These are phyloP conservation scores for Peucedramus taeniatus DNA, from an alignment of 2,113 vertebrate species.

Conservation along the genomic window DNA sequence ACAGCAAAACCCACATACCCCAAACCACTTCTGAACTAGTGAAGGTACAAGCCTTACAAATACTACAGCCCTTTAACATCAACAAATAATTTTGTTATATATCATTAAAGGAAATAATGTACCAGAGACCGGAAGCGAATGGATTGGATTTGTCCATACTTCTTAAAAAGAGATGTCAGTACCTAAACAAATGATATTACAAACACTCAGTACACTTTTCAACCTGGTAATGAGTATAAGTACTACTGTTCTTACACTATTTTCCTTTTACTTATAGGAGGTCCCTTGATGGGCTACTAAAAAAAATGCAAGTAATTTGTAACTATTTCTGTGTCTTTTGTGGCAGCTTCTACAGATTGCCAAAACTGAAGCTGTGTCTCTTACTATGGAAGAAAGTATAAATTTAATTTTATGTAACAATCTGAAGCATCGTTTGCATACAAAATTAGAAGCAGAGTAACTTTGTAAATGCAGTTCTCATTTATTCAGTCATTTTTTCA, in stretches of 20 bases:
- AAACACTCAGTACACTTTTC: background rate
- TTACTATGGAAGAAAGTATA: background rate
- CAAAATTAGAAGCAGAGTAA: background rate
- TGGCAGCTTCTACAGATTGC: background rate
- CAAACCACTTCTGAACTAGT: background rate
- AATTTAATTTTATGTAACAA: background rate
- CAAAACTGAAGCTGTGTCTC: background rate
- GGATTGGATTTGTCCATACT: conserved; percentile 85
- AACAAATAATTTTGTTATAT: background rate
- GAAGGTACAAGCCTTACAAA: background rate
- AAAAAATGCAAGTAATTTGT: background rate
- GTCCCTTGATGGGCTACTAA: background rate
- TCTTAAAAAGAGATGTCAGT: conserved; percentile 82
- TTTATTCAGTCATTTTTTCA: background rate
- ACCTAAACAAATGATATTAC: conserved; percentile 66
- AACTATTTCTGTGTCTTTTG: background rate
- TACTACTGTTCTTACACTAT: background rate
- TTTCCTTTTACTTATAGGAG: background rate
- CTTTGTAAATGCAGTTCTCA: background rate
- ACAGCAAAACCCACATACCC: background rate
- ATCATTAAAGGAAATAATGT: conserved; percentile 18
- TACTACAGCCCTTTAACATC: background rate
- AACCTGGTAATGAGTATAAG: background rate
- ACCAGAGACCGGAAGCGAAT: conserved; percentile 92
- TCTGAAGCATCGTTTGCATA: background rate